A percentile compares a stretch with the other conserved stretches of the same genome.
phyloP scores from a whole-genome alignment of 2,888 invertebrate genomes.

The Yponomeuta malinellus region DNA sequence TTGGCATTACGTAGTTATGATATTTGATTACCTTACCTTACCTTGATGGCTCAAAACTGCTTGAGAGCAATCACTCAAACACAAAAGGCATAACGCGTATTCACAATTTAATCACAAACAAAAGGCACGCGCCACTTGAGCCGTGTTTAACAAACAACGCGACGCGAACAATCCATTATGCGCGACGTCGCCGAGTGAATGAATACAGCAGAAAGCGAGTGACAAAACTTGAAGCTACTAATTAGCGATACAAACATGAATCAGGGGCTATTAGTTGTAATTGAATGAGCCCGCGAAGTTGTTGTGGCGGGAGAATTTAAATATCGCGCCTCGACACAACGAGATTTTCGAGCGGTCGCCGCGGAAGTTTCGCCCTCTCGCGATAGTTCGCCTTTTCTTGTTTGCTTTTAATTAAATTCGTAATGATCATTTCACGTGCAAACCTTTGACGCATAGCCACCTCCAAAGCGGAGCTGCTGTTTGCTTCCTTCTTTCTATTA shows the following conservation, averaged over 20 bases:
- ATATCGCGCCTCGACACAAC: conserved; percentile 60
- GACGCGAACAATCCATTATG: conserved; percentile 63
- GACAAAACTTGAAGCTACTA: conserved; percentile 74
- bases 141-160: conserved; percentile 17
- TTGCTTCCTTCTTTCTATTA: background rate
- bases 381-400: conserved; percentile 4
- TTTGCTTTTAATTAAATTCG: background rate
- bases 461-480: background rate
- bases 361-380: conserved; percentile 21
- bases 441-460: background rate
- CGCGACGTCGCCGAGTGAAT: conserved; percentile 39
- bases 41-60: too few species aligned
- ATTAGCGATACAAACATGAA: conserved; percentile 76
- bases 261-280: conserved; percentile 75
- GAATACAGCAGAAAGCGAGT: conserved; percentile 47
- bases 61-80: background rate
- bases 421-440: background rate
- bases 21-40: too few species aligned
- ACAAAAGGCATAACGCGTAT: background rate
- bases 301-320: conserved; percentile 65
- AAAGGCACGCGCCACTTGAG: conserved; percentile 12
- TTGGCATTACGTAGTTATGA: too few species aligned
- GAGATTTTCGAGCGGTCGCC: conserved; percentile 44
- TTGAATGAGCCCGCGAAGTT: conserved; percentile 70
- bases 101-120: background rate